Base-by-base conservation (phyloP, 2,888 invertebrate species). In the Tenthredo distinguenda region DNA sequence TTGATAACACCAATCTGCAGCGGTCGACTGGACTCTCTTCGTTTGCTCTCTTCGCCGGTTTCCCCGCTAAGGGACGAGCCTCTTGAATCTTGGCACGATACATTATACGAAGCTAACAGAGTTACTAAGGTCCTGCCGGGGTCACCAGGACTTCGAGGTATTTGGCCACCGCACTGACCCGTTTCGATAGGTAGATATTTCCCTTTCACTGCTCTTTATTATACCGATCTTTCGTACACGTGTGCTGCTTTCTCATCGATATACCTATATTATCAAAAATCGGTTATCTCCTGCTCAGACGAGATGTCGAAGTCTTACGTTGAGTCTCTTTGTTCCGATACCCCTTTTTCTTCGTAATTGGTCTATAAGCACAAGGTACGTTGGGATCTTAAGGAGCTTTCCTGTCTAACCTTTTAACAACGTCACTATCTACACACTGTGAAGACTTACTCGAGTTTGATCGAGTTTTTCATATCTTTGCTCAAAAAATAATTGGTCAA, bases 1-100 rank as follows among this genome's bases (percentile, higher is more conserved):
- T 83, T 83, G 83, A 83, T 83, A 83, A 83, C 83, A 65, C 83
- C 83, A 83, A 83, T 83, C 83, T 83, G 83, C 5, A 83, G 68
- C 71, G 83, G 83, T 71, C 83, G 65, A 68, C 83, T 55, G 83
- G 71, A 65, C 50, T 83, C 82, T 83, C 83, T 83, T 71, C 83
- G 68, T 71, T 68, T 83, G 47, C 83, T 83, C 83, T 71, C 83
- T 83, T 71, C 83, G n/a, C 34, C 65, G 43, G 21, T 50, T 40
- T 47, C 47, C 50, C 31, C 62, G 40, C 12, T 55, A 7, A 77
- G 50, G 50, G 55, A 77, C 77, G 21, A n/a, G 55, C 31, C 31
- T 34, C 77, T 77, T 34, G 81, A 81, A 81, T 81, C 81, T 81
- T 81, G 62, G 81, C 62, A 79, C 79, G 26, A 62, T 81, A 81